phyloP scores from a whole-genome alignment of 2,888 invertebrate species.

The Drosophila subquinaria region DNA sequence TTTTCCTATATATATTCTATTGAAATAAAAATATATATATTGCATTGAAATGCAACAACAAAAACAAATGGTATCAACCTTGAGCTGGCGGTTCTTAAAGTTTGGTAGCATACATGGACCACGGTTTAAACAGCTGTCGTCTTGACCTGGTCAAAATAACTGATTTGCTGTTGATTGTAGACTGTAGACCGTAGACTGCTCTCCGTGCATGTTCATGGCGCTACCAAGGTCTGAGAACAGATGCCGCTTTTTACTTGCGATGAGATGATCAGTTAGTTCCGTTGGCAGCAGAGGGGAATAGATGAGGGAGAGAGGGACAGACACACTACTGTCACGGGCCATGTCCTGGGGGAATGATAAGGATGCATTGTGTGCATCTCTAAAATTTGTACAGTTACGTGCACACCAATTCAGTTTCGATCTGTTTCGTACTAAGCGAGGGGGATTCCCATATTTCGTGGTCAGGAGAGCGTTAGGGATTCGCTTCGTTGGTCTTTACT shows the following conservation, averaged over 20 bases:
- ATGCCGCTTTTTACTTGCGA: slow-evolving; percentile 75
- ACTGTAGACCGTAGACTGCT: not conserved
- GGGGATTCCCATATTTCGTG: not conserved
- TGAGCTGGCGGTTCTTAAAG: slow-evolving; percentile 80
- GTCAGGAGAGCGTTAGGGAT: not conserved
- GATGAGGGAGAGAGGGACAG: not conserved
- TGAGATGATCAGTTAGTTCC: slow-evolving; percentile 14
- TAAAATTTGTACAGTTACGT: not conserved
- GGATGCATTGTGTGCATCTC: not conserved
- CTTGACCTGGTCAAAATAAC: not conserved
- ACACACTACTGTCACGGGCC: not conserved
- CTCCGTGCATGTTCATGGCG: slow-evolving; percentile 37
- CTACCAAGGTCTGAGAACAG: slow-evolving; percentile 80
- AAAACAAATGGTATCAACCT: slow-evolving; percentile 41
- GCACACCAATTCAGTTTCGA: not conserved
- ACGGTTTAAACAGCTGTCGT: not conserved
- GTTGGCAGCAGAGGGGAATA: not conserved
- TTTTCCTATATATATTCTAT: slow-evolving; percentile 55
- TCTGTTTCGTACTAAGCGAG: not conserved
- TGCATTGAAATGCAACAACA: slow-evolving; percentile 61
- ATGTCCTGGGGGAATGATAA: not conserved
- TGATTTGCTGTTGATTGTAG: slow-evolving; percentile 1
- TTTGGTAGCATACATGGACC: slow-evolving; percentile 75
- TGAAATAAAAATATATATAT: slow-evolving; percentile 75
- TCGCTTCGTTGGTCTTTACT: not conserved